Evolutionary conservation across 2,888 invertebrate genomes (phyloP), one percentile per base, ranked within the genome.

Genomic region (Macropis europaea): DNA sequence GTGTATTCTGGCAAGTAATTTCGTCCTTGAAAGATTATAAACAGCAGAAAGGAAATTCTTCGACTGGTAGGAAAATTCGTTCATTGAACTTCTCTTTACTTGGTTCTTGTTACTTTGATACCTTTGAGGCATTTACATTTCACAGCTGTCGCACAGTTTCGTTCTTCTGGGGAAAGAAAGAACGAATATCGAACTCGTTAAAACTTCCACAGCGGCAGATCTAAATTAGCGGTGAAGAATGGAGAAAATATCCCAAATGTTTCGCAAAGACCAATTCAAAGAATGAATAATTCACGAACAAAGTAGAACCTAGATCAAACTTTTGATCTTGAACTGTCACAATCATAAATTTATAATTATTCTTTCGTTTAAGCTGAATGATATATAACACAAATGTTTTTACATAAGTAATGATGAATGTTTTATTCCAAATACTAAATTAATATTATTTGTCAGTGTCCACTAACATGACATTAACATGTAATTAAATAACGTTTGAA

Each of bases 151-250:
- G 60, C 59, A 22, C 67, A 59, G 66, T 68, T 71, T 61, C 68
- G 43, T 62, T 38, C 62, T 60, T 54, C 54, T 53, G 32, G 26
- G 9, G 36, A 67, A 60, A 60, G 36, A 67, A 60, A 60, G 66
- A 57, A 62, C 36, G 47, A 59, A 61, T 59, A 77, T 72, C 72
- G 73, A 84, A 84, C 84, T 84, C 82, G 79, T 84, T 84, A 83
- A 82, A 84, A 84, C 77, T 84, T 82, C 71, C 67, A 66, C 81
- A 71, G 62, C 63, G 60, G 62, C 59, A 73, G 70, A 78, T 82
- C 81, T 68, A 75, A 79, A 83, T 80, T 76, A 78, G 69, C 53
- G 48, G 38, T 9, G 24, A 28, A 42, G 28, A 45, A 56, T 28
- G 36, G 38, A 53, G 56, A 59, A 63, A 73, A 59, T 62, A 45